Percentiles rank a stretch among this genome's conserved stretches.
Conservation (phyloP, 2,113 vertebrate species). For the Turnix velox region DNA sequence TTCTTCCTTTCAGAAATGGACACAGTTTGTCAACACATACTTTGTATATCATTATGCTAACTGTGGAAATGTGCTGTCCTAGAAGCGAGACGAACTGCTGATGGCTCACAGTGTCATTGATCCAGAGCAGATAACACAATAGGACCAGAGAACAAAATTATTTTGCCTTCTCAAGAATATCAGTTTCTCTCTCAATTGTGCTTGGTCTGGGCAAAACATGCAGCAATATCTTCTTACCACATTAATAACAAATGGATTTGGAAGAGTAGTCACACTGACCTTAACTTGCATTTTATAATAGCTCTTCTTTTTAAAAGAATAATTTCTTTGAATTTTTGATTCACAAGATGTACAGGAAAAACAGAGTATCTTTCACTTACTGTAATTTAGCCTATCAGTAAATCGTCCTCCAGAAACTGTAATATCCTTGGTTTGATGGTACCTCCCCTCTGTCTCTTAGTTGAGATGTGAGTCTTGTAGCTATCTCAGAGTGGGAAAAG, state of each 20-base stretch:
- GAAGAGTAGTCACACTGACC: neutral
- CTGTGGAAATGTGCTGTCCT: neutral
- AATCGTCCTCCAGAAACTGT: neutral
- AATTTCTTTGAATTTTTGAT: neutral
- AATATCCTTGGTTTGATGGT: conserved; percentile 23
- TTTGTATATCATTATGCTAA: neutral
- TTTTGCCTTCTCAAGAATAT: neutral
- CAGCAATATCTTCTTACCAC: neutral
- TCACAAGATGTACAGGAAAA: neutral
- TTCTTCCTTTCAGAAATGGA: neutral
- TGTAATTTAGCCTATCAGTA: neutral
- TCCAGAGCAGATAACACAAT: neutral
- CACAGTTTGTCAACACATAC: neutral
- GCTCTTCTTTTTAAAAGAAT: neutral
- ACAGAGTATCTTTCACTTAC: neutral
- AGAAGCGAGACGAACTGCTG: neutral
- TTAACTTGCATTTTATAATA: neutral
- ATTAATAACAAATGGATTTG: neutral
- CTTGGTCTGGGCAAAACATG: neutral
- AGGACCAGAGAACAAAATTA: neutral
- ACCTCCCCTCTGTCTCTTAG: neutral
- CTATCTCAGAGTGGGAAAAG: conserved; percentile 24
- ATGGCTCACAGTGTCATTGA: neutral
- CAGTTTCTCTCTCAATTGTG: neutral
- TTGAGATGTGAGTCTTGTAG: conserved; percentile 4